These are phyloP conservation scores for Nebria ingens DNA, from an alignment of 1,140 invertebrate species.

Conservation along the genomic window DNA sequence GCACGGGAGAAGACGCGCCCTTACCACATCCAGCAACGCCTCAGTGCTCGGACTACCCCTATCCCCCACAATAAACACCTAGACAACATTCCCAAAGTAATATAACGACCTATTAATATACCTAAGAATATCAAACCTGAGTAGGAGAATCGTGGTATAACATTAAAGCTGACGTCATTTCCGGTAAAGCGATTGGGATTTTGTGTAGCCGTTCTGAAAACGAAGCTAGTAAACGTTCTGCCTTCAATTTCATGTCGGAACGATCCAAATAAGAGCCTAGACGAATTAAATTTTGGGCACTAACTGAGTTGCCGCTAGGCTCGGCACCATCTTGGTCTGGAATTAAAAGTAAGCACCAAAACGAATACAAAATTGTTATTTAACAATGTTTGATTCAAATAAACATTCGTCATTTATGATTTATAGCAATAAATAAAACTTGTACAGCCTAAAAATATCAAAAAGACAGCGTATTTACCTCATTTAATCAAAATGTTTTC, in stretches of 20 bases:
- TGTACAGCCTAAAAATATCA: too few species aligned
- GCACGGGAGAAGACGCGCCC: constrained; percentile 55
- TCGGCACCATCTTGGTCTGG: constrained; percentile 90
- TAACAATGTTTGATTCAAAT: background rate
- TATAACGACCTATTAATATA: constrained; percentile 6
- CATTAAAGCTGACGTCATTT: constrained; percentile 67
- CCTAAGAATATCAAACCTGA: too few species aligned
- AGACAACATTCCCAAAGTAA: constrained; percentile 20
- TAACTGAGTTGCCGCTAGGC: constrained; percentile 83
- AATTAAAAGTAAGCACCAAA: constrained; percentile 32
- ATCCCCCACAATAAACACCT: constrained; percentile 58
- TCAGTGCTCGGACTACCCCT: constrained; percentile 53
- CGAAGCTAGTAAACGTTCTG: constrained; percentile 47
- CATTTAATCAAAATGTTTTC: background rate
- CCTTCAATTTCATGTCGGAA: constrained; percentile 38
- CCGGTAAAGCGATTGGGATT: constrained; percentile 58
- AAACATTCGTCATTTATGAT: too few species aligned
- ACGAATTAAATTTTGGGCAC: constrained; percentile 70
- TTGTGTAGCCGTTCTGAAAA: constrained; percentile 36
- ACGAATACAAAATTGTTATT: constrained; percentile 10
- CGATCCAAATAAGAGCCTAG: constrained; percentile 56
- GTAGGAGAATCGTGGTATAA: constrained; percentile 53
- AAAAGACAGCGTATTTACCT: too few species aligned
- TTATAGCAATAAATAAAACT: too few species aligned
- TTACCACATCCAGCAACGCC: constrained; percentile 54